Base-by-base conservation (phyloP, 1,140 invertebrate genomes). In the Drosophila albomicans region DNA sequence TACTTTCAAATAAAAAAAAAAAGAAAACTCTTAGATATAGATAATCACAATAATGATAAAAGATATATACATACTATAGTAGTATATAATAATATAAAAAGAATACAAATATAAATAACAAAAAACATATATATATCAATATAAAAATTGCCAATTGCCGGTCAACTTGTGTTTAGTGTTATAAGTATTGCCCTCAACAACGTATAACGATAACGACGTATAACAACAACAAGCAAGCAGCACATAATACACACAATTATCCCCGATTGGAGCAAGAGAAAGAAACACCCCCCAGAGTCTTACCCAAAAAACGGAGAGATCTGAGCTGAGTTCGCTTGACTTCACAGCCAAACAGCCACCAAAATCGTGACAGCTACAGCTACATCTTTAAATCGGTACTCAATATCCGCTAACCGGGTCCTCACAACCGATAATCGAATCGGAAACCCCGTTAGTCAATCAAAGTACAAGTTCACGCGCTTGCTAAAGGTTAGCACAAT, bases 401-500 rank as follows among this genome's bases (percentile, higher is more conserved):
- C 49, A 45, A 51, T 64, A 51, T 46, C 61, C 61, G 59, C 43
- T 70, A 41, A 64, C 8, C 45, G 41, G 63, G 41, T 74, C 74
- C 54, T 66, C 48, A 25, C 20, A 73, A 73, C 54, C 68, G 77
- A 49, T 69, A 78, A 56, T 65, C 72, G 82, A 68, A 79, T 32
- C 20, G 20, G 20, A 25, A 25, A 32, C 84, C 84, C 87, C 61
- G 85, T 84, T 88, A 88, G 81, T 81, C 85, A 78, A 74, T 84
- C 72, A 77, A 81, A 85, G 68, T 82, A 87, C 79, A 82, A 79
- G 82, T 82, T 87, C 84, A 73, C 72, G 79, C 76, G 84, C 84
- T 89, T 88, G 80, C 84, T 84, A 88, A 88, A 88, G 84, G 84
- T 88, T 88, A 88, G 84, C 84, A 67, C 81, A 88, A 88, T 65